phyloP scores from a whole-genome alignment of 2,888 invertebrate genomes.

The Lepidochrysops patricia region DNA sequence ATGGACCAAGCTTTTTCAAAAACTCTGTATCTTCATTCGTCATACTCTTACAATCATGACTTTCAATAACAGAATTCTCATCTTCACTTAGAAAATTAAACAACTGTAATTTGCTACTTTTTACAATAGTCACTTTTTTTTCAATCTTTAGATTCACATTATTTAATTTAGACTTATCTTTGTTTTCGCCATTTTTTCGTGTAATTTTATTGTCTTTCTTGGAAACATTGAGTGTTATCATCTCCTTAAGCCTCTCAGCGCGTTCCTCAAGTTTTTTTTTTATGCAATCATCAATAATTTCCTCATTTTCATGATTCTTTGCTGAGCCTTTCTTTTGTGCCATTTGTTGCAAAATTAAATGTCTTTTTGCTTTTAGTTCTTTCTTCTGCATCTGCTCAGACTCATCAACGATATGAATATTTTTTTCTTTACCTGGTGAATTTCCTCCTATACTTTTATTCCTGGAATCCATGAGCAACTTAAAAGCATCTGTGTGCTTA shows the following conservation, averaged over 20 bases:
- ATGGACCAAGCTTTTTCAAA: slow-evolving; percentile 70
- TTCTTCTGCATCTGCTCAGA: slow-evolving; percentile 37
- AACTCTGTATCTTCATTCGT: slow-evolving; percentile 60
- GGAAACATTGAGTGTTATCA: slow-evolving; percentile 45
- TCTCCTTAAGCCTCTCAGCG: slow-evolving; percentile 70
- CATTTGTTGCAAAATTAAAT: slow-evolving; percentile 74
- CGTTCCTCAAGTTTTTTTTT: slow-evolving; percentile 75
- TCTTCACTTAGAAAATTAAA: slow-evolving; percentile 41
- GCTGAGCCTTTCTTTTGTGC: slow-evolving; percentile 76
- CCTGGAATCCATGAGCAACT: slow-evolving; percentile 79
- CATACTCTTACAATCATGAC: slow-evolving; percentile 27
- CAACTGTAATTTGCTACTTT: slow-evolving; percentile 33
- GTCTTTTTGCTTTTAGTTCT: slow-evolving; percentile 58
- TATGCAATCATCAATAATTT: slow-evolving; percentile 72
- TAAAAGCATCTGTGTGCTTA: slow-evolving; percentile 74
- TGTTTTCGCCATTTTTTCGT: slow-evolving; percentile 3
- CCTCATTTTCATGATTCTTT: slow-evolving; percentile 74
- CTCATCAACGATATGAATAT: slow-evolving; percentile 31
- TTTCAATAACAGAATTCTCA: slow-evolving; percentile 24
- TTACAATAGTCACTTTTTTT: neutral
- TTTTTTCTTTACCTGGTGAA: slow-evolving; percentile 74
- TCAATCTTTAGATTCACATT: slow-evolving; percentile 15
- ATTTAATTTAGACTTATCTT: neutral
- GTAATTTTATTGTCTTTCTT: slow-evolving; percentile 28
- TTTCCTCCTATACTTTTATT: slow-evolving; percentile 78